Percentiles rank a stretch among this genome's conserved stretches.
phyloP scores from a whole-genome alignment of 2,888 invertebrate species.

The Zeuzera pyrina region DNA sequence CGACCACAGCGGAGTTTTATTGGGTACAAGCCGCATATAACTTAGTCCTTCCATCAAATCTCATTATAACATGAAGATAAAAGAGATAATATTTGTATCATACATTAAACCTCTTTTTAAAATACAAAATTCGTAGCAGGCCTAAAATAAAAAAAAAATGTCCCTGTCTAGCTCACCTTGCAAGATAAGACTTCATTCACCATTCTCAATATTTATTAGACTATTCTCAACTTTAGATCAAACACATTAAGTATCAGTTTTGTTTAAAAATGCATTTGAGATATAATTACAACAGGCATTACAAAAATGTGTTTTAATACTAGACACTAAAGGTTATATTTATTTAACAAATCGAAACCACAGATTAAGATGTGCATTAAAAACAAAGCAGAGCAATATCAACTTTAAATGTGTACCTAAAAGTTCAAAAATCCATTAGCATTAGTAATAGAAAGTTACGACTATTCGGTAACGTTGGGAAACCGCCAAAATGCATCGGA shows the following conservation, averaged over 20 bases:
- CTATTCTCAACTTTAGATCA: constrained; percentile 1
- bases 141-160: constrained; percentile 16
- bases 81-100: too few relatives aligned
- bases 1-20: too few relatives aligned
- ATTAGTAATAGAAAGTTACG: constrained; percentile 16
- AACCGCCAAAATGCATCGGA: constrained; percentile 71
- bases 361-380: too few relatives aligned
- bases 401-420: constrained; percentile 25
- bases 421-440: constrained; percentile 26
- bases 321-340: constrained; percentile 32
- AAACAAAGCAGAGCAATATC: constrained; percentile 24
- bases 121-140: constrained; percentile 12
- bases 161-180: constrained; percentile 17
- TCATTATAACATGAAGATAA: too few relatives aligned
- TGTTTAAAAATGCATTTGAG: background rate
- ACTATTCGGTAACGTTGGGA: constrained; percentile 35
- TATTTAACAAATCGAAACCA: constrained; percentile 22
- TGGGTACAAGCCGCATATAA: too few relatives aligned
- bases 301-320: constrained; percentile 28
- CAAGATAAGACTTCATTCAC: constrained; percentile 12
- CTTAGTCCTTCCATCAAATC: too few relatives aligned
- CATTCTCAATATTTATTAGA: background rate
- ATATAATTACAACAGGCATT: constrained; percentile 1
- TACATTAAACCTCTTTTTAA: too few relatives aligned
- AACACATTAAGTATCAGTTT: background rate